phyloP scores from a whole-genome alignment of 1,140 invertebrate genomes.

The Stratiolaelaps scimitus region DNA sequence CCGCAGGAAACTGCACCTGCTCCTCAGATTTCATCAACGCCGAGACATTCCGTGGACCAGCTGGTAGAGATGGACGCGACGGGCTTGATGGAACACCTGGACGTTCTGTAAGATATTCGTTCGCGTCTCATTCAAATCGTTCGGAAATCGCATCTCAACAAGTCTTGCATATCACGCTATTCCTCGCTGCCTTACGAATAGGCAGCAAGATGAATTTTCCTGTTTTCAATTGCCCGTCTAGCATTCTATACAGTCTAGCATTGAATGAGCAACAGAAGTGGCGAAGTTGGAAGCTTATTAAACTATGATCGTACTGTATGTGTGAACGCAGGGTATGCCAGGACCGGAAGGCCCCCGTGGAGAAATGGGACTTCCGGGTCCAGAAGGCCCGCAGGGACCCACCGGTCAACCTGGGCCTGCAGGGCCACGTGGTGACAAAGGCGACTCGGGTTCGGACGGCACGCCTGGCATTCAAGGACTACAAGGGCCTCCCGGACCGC shows the following conservation, averaged over 20 bases:
- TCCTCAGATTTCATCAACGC: neutral
- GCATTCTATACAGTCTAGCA: no score
- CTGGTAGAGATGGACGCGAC: neutral
- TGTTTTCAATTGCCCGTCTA: no score
- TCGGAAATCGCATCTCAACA: no score
- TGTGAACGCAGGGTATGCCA: neutral
- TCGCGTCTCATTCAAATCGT: no score
- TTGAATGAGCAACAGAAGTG: no score
- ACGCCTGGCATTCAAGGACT: conserved; percentile 5
- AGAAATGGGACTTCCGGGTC: conserved; percentile 22
- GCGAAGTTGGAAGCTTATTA: no score
- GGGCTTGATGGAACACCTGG: conserved; percentile 16
- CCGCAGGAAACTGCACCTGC: conserved; percentile 15
- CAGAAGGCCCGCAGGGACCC: conserved; percentile 17
- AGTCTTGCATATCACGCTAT: no score
- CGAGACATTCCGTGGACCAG: neutral
- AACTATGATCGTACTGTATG: no score
- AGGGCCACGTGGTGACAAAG: conserved; percentile 14
- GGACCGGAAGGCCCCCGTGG: conserved; percentile 13
- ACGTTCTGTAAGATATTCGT: neutral
- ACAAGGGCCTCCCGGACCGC: conserved; percentile 13
- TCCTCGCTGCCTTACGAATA: no score
- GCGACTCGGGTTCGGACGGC: conserved; percentile 5
- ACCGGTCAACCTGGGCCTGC: neutral
- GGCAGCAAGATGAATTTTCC: no score